Percentiles rank a stretch among this genome's conserved stretches.
Evolutionary conservation across 1,140 invertebrate species (phyloP).

Genomic region (Papilio aristodemus): DNA sequence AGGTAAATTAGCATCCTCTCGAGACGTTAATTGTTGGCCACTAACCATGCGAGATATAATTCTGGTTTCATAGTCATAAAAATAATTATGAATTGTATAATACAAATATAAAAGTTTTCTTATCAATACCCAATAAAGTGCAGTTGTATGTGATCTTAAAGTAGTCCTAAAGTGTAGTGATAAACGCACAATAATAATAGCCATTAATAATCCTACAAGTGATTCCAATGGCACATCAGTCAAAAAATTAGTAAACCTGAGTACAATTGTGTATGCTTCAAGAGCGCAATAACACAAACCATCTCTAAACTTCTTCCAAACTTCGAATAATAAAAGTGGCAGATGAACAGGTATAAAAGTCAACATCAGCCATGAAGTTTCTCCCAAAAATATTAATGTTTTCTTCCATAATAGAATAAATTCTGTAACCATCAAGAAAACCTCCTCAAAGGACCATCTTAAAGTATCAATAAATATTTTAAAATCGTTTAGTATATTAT

Average conservation of each 20-base stretch:
- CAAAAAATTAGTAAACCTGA: conserved; percentile 69
- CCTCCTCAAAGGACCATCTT: conserved; percentile 44
- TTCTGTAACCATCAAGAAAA: conserved; percentile 51
- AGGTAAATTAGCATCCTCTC: conserved; percentile 46
- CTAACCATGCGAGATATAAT: conserved; percentile 61
- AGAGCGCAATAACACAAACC: conserved; percentile 45
- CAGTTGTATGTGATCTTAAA: conserved; percentile 47
- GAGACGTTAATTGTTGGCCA: conserved; percentile 49
- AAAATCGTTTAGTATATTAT: conserved; percentile 43
- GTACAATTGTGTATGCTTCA: conserved; percentile 57
- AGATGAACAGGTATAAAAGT: conserved; percentile 71
- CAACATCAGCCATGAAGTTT: conserved; percentile 66
- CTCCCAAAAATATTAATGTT: conserved; percentile 59
- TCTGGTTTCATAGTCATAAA: conserved; percentile 65
- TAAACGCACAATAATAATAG: conserved; percentile 59
- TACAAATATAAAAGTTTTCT: conserved; percentile 65
- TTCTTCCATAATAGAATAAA: conserved; percentile 55
- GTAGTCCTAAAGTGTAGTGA: conserved; percentile 59
- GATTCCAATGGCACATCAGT: conserved; percentile 76
- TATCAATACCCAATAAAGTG: conserved; percentile 61
- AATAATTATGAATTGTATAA: conserved; percentile 67
- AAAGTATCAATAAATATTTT: conserved; percentile 41
- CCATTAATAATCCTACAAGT: conserved; percentile 64
- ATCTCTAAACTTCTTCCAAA: conserved; percentile 50
- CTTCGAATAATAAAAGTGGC: conserved; percentile 54